Conservation (phyloP, 2,113 vertebrate species). For the Argyrosomus japonicus region DNA sequence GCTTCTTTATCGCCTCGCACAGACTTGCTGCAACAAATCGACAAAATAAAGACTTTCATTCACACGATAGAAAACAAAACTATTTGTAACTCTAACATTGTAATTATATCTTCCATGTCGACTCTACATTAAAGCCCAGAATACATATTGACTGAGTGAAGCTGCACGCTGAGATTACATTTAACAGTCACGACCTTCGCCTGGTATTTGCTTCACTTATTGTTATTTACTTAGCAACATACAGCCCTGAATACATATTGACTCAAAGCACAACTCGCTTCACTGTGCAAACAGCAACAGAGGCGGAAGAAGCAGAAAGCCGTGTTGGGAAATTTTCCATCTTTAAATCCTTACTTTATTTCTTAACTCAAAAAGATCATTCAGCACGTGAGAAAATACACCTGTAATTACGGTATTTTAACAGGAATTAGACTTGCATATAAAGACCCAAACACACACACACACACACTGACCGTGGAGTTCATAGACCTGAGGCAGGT, state of each 20-base stretch:
- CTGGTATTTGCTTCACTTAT: conserved; percentile 22
- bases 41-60: not conserved
- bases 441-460: not conserved
- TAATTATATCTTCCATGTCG: not conserved
- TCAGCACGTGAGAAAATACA: not conserved
- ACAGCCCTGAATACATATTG: not conserved
- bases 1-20: conserved; percentile 91
- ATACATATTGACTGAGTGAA: conserved; percentile 32
- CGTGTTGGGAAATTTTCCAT: not conserved
- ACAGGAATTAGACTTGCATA: not conserved
- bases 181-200: not conserved
- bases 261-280: not conserved
- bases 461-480: conserved; percentile 89
- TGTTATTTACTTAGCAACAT: conserved; percentile 12
- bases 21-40: conserved; percentile 84
- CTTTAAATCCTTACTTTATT: not conserved
- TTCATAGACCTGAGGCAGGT: conserved; percentile 91
- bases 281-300: conserved; percentile 21
- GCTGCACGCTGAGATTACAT: conserved; percentile 7
- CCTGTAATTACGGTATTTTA: not conserved
- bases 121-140: conserved; percentile 6
- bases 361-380: not conserved
- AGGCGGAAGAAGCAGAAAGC: not conserved
- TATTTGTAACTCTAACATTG: no score
- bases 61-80: not conserved